Evolutionary conservation across 2,888 invertebrate species (phyloP), one percentile per base, ranked within the genome.

Genomic region (Euclidia mi): DNA sequence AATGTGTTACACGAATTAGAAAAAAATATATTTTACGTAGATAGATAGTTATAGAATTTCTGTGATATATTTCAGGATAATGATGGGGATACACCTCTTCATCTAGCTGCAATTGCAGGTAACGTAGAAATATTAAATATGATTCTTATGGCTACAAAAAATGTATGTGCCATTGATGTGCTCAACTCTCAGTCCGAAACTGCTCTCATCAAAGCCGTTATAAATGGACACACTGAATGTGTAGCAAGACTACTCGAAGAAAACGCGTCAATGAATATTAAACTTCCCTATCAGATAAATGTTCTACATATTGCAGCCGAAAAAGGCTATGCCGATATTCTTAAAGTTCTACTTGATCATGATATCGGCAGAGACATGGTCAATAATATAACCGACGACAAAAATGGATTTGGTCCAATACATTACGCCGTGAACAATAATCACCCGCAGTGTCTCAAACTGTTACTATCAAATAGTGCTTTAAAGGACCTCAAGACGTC

Each of bases 291-390:
- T n/a, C 71, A 83, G 41, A 74, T 81, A 11, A 95, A 95, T 4
- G 88, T 95, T 40, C 82, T 95, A 91, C 76, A 17, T 81, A 47
- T 67, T 12, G 72, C 79, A 15, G 74, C 79, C 45, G 92, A 91
- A 75, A 78, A 85, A 56, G 95, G 95, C 0, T 85, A 91, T 53
- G 70, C 84, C 12, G 89, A 93, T 11, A 92, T 95, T 60, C 88
- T 96, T 4, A 87, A 92, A 67, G 78, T 88, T 28, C 83, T 96
- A 31, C 72, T 96, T 11, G 84, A 86, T 75, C 68, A 89, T 81
- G 74, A 94, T 79, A 66, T 88, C 79, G 55, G 72, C 9, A 66
- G 70, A 56, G 47, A 41, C 3, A 77, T 85, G 75, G 72, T 88
- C 14, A 81, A 87, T 56, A 71, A 92, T 3, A 34, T 82, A 59